Base-by-base conservation (phyloP, 2,113 vertebrate species). In the Sylvilagus bachmani region DNA sequence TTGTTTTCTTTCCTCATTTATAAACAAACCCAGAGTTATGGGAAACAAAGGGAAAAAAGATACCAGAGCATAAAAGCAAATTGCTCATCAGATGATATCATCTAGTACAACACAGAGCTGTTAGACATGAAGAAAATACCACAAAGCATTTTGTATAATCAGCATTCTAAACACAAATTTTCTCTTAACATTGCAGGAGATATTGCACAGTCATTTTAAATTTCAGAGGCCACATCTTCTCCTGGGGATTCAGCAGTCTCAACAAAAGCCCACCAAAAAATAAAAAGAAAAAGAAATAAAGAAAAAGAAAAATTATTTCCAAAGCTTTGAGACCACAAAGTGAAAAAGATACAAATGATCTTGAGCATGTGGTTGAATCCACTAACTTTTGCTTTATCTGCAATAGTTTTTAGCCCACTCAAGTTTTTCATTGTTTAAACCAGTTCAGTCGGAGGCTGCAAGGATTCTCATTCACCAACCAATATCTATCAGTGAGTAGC, bases 1-100 rank as follows among this genome's bases (percentile, higher is more conserved):
- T 97, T 96, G 95, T 97, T 96, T 97, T 97, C 92, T 97, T 98
- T 96, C 92, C 73, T 86, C 83, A 94, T 74, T 97, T 86, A 86
- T 94, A 97, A 97, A 94, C 44, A 91, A 93, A 90, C 84, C 31
- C 89, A 94, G 67, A 96, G 82, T 94, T 97, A 97, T 90, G 31
- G 62, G 61, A 96, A 97, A 94, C 2, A 10, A 89, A 95, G 69
- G 95, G 79, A 97, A 95, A 97, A 62, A 85, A 88, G 75, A 53
- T 77, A 70, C 81, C 71, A 98, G 67, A 91, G 84, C 55, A 86
- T 93, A n/a, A 71, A 97, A 14, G 1, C 88, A 98, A 97, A 97
- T 95, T 96, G 12, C 66, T 67, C 71, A 95, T 97, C 92, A 94
- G 74, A 97, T 95, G 31, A 90, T 96, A 95, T 94, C 96, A 97